A percentile compares a stretch with the other conserved stretches of the same genome.
These are phyloP conservation scores for Cepaea hortensis DNA, from an alignment of 2,888 invertebrate species.

Conservation along the genomic window DNA sequence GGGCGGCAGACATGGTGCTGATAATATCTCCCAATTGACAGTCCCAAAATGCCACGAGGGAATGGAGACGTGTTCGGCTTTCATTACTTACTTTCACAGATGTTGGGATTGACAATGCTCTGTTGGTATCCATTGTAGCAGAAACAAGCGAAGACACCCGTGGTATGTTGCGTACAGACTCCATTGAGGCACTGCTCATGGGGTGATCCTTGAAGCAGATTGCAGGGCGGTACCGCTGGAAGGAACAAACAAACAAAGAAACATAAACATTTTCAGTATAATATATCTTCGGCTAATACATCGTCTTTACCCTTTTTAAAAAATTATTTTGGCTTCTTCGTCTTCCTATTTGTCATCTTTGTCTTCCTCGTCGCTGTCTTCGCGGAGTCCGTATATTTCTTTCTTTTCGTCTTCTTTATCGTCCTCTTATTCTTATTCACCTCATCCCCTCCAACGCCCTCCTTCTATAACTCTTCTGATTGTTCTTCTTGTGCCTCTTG, in stretches of 20 bases:
- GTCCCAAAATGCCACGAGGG: not conserved
- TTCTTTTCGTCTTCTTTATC: not conserved
- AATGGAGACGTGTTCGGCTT: not conserved
- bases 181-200: slow-evolving; percentile 35
- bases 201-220: slow-evolving; percentile 13
- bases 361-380: too few species aligned
- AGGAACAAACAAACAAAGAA: not conserved
- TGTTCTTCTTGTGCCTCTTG: too few species aligned
- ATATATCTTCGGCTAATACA: too few species aligned
- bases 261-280: not conserved
- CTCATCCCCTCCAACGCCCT: not conserved
- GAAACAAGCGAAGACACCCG: not conserved
- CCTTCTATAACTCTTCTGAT: too few species aligned
- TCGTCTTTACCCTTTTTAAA: too few species aligned
- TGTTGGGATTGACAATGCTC: slow-evolving; percentile 12
- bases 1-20: too few species aligned
- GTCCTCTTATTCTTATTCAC: not conserved
- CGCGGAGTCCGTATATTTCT: not conserved
- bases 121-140: slow-evolving; percentile 18
- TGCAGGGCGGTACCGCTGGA: slow-evolving; percentile 28
- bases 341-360: not conserved
- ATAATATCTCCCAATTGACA: too few species aligned
- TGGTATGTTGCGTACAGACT: not conserved
- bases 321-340: not conserved
- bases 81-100: slow-evolving; percentile 27